Evolutionary conservation across 1,140 invertebrate genomes (phyloP).

Genomic region (Solenopsis fugax): DNA sequence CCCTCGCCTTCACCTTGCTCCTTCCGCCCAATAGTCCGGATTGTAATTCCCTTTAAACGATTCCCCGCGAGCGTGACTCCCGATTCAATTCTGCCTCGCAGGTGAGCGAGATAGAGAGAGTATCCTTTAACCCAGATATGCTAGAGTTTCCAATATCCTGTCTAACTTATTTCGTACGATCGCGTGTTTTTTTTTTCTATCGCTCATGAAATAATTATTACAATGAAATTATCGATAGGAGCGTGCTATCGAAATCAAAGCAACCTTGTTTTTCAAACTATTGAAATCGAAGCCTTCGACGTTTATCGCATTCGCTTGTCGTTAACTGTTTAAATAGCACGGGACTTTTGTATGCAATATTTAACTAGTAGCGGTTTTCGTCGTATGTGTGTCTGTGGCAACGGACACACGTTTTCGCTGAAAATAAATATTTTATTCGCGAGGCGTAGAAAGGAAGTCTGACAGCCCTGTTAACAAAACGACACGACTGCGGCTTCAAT

Average conservation of each 20-base stretch:
- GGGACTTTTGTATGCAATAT: constrained; percentile 6
- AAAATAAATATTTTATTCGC: constrained; percentile 26
- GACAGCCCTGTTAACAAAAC: neutral
- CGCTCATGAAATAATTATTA: constrained; percentile 26
- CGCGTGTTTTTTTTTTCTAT: neutral
- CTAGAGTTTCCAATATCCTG: constrained; percentile 43
- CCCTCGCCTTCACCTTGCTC: constrained; percentile 65
- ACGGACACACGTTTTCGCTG: neutral
- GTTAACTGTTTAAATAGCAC: neutral
- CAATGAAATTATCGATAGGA: neutral
- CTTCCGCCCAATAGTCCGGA: constrained; percentile 70
- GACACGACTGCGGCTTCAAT: neutral
- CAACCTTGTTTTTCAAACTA: neutral
- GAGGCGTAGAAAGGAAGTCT: neutral
- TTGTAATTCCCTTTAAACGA: constrained; percentile 82
- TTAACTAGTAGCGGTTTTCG: neutral
- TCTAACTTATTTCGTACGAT: constrained; percentile 26
- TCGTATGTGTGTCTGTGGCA: neutral
- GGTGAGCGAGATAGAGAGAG: constrained; percentile 54
- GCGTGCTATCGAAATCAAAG: neutral
- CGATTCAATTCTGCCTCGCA: constrained; percentile 80
- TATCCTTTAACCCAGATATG: constrained; percentile 63
- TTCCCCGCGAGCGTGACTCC: constrained; percentile 80
- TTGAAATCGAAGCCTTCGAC: neutral
- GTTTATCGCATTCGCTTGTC: neutral